Evolutionary conservation across 2,888 invertebrate genomes (phyloP), one percentile per base, ranked within the genome.

Genomic region (Apotomis turbidana): DNA sequence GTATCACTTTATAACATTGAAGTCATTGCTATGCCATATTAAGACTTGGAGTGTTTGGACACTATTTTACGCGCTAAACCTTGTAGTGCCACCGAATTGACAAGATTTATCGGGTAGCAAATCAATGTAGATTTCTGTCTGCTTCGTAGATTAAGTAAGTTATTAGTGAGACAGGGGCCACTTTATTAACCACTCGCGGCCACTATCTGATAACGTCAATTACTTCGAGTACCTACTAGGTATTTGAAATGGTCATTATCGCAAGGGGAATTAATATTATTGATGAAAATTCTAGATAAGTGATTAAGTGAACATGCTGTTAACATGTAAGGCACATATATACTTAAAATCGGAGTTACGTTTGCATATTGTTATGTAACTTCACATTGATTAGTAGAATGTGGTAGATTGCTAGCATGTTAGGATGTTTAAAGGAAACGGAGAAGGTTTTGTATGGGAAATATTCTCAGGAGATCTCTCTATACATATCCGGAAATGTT

Each of bases 151-250:
- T 72, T 72, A 72, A 72, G 52, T 68, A 27, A 58, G 63, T 68
- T 68, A 72, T 72, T 72, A 72, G 72, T 36, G 62, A 6, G 72
- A 59, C 72, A 68, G 72, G 58, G 15, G 63, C 63, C 72, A 68
- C 58, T 72, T 63, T 72, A 72, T 68, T 62, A 68, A 67, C 71
- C 12, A 58, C 51, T 57, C 13, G 67, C 51, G 57, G 12, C 46
- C 66, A 66, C 66, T 66, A 68, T 68, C 71, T 57, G 71, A 71
- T 71, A 71, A 68, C 49, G 71, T 68, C 71, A 68, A 71, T 71
- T 71, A 71, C 51, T 57, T 62, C 57, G n/a, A 46, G 60, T 55
- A 60, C 46, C 54, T 44, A 49, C 57, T 49, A 49, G 55, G 41
- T 12, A 61, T 71, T 41, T 61, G n/a, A 61, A 67, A 57, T 4